Base-by-base conservation (phyloP, 2,113 vertebrate species). In the Tylochromis polylepis region DNA sequence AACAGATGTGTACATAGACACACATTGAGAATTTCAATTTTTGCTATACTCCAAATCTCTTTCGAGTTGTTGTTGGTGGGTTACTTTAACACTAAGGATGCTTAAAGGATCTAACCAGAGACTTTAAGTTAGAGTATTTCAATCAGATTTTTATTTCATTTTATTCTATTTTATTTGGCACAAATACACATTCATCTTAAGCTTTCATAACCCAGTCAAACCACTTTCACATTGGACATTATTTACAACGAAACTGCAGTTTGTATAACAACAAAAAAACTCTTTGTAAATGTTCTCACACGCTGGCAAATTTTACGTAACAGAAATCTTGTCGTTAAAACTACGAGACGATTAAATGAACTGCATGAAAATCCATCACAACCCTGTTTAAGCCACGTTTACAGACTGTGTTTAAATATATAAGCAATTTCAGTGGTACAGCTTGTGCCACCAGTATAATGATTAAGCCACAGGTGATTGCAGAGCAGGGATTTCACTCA, bases 221-320 rank as follows among this genome's bases (percentile, higher is more conserved):
- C 31, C 65, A 84, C 78, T 18, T 67, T 59, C 57, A 86, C 81
- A 67, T 83, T 31, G 22, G 24, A 75, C 60, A 79, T 86, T 91
- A 93, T 94, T 93, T 94, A 94, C 91, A 95, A 43, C 58, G 3
- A 79, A 85, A 84, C 79, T 41, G 72, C 72, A 67, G 18, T 53
- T 85, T 59, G 16, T 29, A 22, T 79, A n/a, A 51, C 11, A 16
- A 67, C 51, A 80, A 82, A 81, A 7, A 56, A 85, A 34, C 18
- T 38, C 5, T 18, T 22, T 41, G 57, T 4, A 31, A 34, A 75
- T 51, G 7, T 46, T 29, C 56, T 79, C 78, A 78, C 85, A 89
- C 51, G 10, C 67, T 65, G 51, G 82, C 31, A 79, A 5, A 4
- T 59, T 67, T 67, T 49, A 77, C 36, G 57, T 34, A 7, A 85